phyloP scores from a whole-genome alignment of 37 sponge, comb jelly and placozoan species.

The Chondrosia reniformis region DNA sequence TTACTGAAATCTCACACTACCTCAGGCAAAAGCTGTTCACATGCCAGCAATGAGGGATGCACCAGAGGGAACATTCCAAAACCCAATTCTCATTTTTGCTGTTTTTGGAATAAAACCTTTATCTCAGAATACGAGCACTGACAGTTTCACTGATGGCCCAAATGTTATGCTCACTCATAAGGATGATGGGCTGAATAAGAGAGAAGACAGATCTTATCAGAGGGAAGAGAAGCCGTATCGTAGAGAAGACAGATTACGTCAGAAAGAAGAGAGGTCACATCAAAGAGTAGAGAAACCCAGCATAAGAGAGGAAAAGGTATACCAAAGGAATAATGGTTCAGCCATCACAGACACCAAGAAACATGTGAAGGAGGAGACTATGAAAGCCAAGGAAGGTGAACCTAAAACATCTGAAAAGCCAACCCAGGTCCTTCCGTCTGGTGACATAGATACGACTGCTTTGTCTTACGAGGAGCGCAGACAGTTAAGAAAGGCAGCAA shows the following conservation, averaged over 20 bases:
- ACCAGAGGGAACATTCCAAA: slow-evolving; percentile 49
- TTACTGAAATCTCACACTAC: background rate
- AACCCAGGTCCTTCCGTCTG: background rate
- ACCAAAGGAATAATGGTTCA: background rate
- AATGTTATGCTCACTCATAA: background rate
- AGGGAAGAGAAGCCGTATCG: too few species aligned
- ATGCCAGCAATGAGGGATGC: slow-evolving; percentile 77
- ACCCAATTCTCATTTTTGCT: slow-evolving; percentile 41
- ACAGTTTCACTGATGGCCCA: background rate
- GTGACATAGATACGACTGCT: background rate
- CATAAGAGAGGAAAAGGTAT: too few species aligned
- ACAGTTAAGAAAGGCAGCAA: slow-evolving; percentile 52
- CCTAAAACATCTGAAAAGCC: background rate
- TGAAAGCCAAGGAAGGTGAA: too few species aligned
- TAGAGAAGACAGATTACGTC: too few species aligned
- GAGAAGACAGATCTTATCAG: too few species aligned
- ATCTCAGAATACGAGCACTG: background rate
- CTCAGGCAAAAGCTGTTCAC: slow-evolving; percentile 63
- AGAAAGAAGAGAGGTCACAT: too few species aligned
- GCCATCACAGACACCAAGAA: background rate
- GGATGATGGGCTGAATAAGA: background rate
- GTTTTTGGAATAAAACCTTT: slow-evolving; percentile 2
- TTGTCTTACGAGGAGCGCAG: slow-evolving; percentile 68
- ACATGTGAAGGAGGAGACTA: background rate
- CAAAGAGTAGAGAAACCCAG: too few species aligned